Evolutionary conservation across 2,113 vertebrate species (phyloP).

Genomic region (Nibea coibor): DNA sequence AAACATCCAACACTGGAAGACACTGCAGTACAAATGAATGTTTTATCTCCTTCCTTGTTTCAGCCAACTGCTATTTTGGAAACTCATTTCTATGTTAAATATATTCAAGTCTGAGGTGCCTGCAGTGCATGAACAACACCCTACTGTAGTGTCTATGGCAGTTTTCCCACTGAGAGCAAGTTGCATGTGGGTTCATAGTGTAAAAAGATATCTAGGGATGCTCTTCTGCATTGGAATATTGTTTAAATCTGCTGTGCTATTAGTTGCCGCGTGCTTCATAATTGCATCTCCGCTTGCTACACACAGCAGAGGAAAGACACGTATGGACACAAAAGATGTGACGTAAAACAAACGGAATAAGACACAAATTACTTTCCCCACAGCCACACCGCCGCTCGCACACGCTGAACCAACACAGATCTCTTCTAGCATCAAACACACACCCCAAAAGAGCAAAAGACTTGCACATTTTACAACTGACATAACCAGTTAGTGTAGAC

Average conservation of each 20-base stretch:
- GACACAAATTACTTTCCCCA: neutral
- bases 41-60: conserved; percentile 17
- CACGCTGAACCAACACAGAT: neutral
- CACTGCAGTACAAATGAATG: neutral
- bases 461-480: neutral
- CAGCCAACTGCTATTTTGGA: neutral
- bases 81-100: conserved; percentile 39
- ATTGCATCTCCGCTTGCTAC: neutral
- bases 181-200: no score
- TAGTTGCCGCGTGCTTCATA: no score
- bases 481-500: conserved; percentile 4
- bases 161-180: neutral
- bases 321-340: neutral
- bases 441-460: conserved; percentile 1
- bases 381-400: neutral
- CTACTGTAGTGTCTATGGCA: neutral
- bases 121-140: conserved; percentile 21
- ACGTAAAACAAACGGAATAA: neutral
- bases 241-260: no score
- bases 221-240: no score
- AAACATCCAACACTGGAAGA: neutral
- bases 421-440: neutral
- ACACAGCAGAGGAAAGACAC: neutral
- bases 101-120: conserved; percentile 20
- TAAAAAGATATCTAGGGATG: neutral